Percentiles rank a stretch among this genome's conserved stretches.
These are phyloP conservation scores for Pangasius djambal DNA, from an alignment of 2,797 vertebrate species.

Conservation along the genomic window DNA sequence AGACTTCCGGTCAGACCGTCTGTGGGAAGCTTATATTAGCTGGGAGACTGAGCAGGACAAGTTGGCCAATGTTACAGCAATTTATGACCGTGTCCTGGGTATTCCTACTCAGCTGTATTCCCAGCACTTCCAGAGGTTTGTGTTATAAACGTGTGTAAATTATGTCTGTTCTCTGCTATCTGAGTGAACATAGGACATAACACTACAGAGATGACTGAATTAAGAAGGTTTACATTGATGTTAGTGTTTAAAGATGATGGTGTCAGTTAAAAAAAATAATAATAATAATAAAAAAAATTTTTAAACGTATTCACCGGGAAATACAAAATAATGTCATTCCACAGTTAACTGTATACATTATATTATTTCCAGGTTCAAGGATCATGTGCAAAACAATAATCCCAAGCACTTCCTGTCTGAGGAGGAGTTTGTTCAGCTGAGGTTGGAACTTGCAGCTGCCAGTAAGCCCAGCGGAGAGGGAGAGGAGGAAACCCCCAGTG, in stretches of 20 bases:
- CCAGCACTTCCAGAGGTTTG: slow-evolving; percentile 94
- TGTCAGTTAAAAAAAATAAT: neutral
- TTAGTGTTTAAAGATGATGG: neutral
- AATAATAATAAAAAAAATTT: too few relatives aligned
- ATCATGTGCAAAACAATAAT: slow-evolving; percentile 92
- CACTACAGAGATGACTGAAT: neutral
- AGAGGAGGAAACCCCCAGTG: slow-evolving; percentile 67
- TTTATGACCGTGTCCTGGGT: slow-evolving; percentile 93
- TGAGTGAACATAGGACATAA: neutral
- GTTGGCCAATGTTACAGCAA: slow-evolving; percentile 87
- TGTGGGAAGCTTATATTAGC: slow-evolving; percentile 94
- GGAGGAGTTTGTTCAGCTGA: slow-evolving; percentile 91
- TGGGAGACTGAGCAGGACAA: slow-evolving; percentile 94
- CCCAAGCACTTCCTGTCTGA: slow-evolving; percentile 91
- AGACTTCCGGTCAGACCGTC: slow-evolving; percentile 95
- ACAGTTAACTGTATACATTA: neutral
- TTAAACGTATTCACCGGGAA: neutral
- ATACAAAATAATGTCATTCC: neutral
- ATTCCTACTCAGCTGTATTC: slow-evolving; percentile 96
- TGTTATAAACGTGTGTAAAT: neutral
- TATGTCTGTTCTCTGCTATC: neutral
- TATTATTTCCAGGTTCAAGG: slow-evolving; percentile 85
- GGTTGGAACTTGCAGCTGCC: slow-evolving; percentile 87
- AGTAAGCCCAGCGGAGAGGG: slow-evolving; percentile 81
- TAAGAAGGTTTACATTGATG: neutral